Evolutionary conservation across 2,113 vertebrate species (phyloP).

Genomic region (Boulengeromyrus knoepffleri): DNA sequence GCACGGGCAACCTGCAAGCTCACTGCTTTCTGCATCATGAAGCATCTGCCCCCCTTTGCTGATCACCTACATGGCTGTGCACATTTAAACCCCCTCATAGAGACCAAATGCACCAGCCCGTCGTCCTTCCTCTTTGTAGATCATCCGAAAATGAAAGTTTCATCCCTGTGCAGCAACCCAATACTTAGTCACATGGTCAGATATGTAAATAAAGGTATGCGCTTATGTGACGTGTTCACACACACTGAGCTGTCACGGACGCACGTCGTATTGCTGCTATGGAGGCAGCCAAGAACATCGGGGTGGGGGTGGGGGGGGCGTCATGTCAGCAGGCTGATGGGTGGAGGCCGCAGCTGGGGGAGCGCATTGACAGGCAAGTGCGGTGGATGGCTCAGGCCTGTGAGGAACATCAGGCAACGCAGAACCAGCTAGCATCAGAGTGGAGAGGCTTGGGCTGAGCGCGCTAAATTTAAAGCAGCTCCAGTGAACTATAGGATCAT

Average conservation of each 20-base stretch:
- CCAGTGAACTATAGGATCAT: neutral
- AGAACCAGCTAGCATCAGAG: neutral
- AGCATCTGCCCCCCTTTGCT: neutral
- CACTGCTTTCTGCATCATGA: neutral
- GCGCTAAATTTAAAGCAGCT: neutral
- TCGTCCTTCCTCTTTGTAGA: neutral
- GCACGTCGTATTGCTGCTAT: neutral
- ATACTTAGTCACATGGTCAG: neutral
- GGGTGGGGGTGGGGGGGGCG: too few species aligned
- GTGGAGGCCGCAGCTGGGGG: neutral
- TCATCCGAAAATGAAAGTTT: neutral
- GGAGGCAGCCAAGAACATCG: neutral
- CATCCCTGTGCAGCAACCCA: neutral
- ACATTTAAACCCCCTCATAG: neutral
- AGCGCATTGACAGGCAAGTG: neutral
- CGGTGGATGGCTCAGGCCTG: neutral
- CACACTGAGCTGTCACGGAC: neutral
- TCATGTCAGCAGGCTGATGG: neutral
- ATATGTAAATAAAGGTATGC: neutral
- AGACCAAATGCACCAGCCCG: neutral
- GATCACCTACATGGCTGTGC: neutral
- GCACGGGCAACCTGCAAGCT: neutral
- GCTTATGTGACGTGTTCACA: neutral
- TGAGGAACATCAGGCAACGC: neutral
- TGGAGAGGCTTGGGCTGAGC: neutral